Evolutionary conservation across 2,888 invertebrate genomes (phyloP).

Genomic region (Microctonus hyperodae): DNA sequence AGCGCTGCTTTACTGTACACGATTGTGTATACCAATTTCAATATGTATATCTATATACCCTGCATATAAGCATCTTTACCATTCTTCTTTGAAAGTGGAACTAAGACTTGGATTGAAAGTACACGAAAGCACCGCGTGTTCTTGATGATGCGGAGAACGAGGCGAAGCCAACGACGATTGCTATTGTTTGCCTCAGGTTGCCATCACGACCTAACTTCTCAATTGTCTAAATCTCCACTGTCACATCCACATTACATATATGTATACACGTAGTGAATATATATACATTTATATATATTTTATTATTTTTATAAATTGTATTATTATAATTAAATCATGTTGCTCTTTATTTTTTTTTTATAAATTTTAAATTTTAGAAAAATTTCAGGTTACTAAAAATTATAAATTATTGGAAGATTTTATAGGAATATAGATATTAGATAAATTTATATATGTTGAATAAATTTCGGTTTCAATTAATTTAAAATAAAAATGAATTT

Average conservation of each 20-base stretch:
- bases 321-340: no score
- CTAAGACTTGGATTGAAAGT: not conserved
- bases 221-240: slow-evolving; percentile 13
- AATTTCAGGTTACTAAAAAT: no score
- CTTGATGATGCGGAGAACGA: slow-evolving; percentile 10
- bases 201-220: slow-evolving; percentile 42
- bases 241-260: not conserved
- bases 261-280: not conserved
- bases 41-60: not conserved
- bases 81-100: not conserved
- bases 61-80: not conserved
- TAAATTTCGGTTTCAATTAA: no score
- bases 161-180: slow-evolving; percentile 21
- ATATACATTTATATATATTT: no score
- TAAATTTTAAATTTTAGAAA: no score
- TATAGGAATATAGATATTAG: no score
- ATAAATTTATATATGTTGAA: no score
- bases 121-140: slow-evolving; percentile 16
- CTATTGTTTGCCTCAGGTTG: slow-evolving; percentile 42
- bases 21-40: not conserved
- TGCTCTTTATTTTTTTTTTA: no score
- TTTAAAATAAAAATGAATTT: no score
- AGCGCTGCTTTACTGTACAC: slow-evolving; percentile 1
- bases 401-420: no score
- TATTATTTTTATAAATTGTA: no score